These are phyloP conservation scores for Pelobates fuscus DNA, from an alignment of 2,113 vertebrate species.

Conservation along the genomic window DNA sequence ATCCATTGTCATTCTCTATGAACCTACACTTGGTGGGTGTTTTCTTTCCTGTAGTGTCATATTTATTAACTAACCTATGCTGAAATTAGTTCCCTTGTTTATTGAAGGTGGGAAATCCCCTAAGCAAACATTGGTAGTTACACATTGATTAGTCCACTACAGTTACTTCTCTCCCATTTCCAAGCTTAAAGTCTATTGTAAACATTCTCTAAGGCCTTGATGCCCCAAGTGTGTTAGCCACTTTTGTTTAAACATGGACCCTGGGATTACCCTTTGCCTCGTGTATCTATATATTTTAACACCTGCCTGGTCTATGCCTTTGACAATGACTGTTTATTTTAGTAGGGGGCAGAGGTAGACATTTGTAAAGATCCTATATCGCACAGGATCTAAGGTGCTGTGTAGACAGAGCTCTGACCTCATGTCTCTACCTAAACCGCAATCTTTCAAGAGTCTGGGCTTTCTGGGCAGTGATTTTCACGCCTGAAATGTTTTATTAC, in stretches of 20 bases:
- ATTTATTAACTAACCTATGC: too few relatives aligned
- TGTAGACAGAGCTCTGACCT: neutral
- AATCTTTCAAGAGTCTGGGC: neutral
- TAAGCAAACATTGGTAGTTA: neutral
- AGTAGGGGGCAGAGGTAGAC: neutral
- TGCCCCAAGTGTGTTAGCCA: neutral
- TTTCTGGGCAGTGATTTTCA: constrained; percentile 8
- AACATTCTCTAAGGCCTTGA: neutral
- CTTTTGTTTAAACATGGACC: neutral
- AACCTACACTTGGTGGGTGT: too few relatives aligned
- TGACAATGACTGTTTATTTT: neutral
- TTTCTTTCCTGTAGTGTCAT: too few relatives aligned
- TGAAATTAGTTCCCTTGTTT: neutral
- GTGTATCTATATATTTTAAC: neutral
- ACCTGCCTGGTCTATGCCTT: neutral
- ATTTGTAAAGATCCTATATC: constrained; percentile 13
- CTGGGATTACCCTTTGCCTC: neutral
- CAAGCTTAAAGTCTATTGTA: neutral
- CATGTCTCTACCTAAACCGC: constrained; percentile 12
- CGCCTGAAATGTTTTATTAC: neutral
- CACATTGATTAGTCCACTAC: neutral
- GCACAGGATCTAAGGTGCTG: constrained; percentile 12
- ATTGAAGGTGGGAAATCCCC: neutral
- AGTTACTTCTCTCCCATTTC: neutral
- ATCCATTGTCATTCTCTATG: too few relatives aligned